Evolutionary conservation across 1,140 invertebrate genomes (phyloP), one percentile per base, ranked within the genome.

Genomic region (Drosophila baimaii): DNA sequence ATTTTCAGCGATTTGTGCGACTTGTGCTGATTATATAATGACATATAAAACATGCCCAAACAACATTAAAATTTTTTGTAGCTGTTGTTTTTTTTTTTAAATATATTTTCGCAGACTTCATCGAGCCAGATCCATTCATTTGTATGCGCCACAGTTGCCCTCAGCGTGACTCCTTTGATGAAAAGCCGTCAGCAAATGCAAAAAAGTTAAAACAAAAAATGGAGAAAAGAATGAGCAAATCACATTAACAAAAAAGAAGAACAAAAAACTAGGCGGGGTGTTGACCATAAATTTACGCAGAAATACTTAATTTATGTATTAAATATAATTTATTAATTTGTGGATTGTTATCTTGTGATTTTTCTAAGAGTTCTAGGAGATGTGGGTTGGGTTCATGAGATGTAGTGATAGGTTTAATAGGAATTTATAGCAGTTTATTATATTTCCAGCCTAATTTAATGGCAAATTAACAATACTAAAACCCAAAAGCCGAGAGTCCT

Each of bases 21-120:
- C 83, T 86, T 86, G 82, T 89, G 84, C 80, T 89, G 83, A 77
- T 88, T 88, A 77, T 79, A 80, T 88, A 88, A 88, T 88, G 84
- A 84, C 80, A 89, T 78, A 74, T 77, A 88, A 86, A 86, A 88
- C 83, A 86, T 86, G 83, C 54, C 69, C 57, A 81, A 74, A 70
- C 47, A 77, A 81, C 57, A 86, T 81, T 86, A 77, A 79, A 82
- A 79, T 86, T 82, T 79, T 15, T 58, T 77, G 64, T 77, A 77
- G 57, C 62, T 43, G 65, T 69, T 57, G 46, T 57, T 69, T 54
- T n/a, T n/a, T n/a, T n/a, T n/a, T n/a, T n/a, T n/a, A n/a, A n/a
- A 47, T 56, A 69, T 47, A 57, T 69, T 71, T 76, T 76, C 59
- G 47, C 78, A 75, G 66, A 43, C 57, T 64, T 31, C 55, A 64